A percentile compares a stretch with the other conserved stretches of the same genome.
Evolutionary conservation across 2,797 vertebrate species (phyloP).

Genomic region (Pseudocheirus occidentalis): DNA sequence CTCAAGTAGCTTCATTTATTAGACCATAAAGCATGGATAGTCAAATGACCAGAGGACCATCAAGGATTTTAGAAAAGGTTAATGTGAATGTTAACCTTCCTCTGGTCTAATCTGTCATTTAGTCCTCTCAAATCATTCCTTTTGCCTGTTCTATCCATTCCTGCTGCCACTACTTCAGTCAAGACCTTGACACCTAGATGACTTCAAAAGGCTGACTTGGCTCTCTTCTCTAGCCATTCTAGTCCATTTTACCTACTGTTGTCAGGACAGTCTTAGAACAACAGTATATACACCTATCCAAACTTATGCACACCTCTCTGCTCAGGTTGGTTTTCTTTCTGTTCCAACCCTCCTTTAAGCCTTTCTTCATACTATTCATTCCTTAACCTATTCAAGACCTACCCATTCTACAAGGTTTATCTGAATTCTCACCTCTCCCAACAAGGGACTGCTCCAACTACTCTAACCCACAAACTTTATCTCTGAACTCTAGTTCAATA

Average conservation of each 20-base stretch:
- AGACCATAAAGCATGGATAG: not conserved
- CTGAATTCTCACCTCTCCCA: not conserved
- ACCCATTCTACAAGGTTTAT: not conserved
- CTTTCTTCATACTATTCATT: not conserved
- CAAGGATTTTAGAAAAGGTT: not conserved
- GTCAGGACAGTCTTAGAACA: not conserved
- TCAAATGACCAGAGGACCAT: not conserved
- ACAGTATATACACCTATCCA: not conserved
- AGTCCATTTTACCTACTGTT: not conserved
- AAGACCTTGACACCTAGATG: not conserved
- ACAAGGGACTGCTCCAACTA: not conserved
- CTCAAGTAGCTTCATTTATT: not conserved
- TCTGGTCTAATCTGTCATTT: not conserved
- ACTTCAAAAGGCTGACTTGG: not conserved
- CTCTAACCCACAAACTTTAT: not conserved
- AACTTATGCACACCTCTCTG: not conserved
- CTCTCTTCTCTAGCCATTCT: not conserved
- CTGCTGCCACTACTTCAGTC: not conserved
- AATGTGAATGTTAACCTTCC: not conserved
- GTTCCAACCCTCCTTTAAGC: not conserved
- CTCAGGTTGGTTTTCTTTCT: not conserved
- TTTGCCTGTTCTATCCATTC: not conserved
- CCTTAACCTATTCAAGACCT: not conserved
- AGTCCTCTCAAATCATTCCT: not conserved
- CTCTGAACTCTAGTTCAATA: not conserved